Evolutionary conservation across 2,113 vertebrate genomes (phyloP), one percentile per base, ranked within the genome.

Genomic region (Rhinogobius similis): DNA sequence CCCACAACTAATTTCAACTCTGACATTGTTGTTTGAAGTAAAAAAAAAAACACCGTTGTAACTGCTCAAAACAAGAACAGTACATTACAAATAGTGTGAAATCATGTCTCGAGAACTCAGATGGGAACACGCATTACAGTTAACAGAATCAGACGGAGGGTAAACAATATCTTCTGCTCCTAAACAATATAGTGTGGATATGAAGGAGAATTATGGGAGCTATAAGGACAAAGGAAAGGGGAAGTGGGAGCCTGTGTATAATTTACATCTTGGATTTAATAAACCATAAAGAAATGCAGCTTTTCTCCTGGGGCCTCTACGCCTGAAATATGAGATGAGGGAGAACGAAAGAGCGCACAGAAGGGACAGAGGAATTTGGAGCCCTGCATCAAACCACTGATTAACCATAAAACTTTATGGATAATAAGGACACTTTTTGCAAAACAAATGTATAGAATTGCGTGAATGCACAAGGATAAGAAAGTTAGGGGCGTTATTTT

Each of bases 1-100:
- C 55, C 50, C 72, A 65, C 77, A 84, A 69, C 68, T 70, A 61
- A 78, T 80, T 75, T 70, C 56, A 66, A 77, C 36, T 46, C 65
- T 67, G 55, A 72, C 68, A 75, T 23, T 4, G 39, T 70, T 59
- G 70, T 65, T 18, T 79, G 67, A 74, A 12, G 0, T n/a, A n/a
- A n/a, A 36, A 13, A 12, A 39, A 26, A 27, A 52, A 55, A 55
- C 23, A 24, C 5, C 32, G 12, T 10, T 20, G 21, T 61, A 41
- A 72, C 71, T 62, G 38, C 59, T 68, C 56, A 55, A 58, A 62
- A 43, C 10, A 9, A 65, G 39, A 58, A 69, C 68, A 75, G 65
- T 21, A 72, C 74, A 68, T 69, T 64, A 61, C 67, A 67, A 76
- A 62, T 58, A 72, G 50, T 63, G 44, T 59, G 23, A 36, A 36